phyloP scores from a whole-genome alignment of 2,888 invertebrate species.

The Cynaeus angustus region DNA sequence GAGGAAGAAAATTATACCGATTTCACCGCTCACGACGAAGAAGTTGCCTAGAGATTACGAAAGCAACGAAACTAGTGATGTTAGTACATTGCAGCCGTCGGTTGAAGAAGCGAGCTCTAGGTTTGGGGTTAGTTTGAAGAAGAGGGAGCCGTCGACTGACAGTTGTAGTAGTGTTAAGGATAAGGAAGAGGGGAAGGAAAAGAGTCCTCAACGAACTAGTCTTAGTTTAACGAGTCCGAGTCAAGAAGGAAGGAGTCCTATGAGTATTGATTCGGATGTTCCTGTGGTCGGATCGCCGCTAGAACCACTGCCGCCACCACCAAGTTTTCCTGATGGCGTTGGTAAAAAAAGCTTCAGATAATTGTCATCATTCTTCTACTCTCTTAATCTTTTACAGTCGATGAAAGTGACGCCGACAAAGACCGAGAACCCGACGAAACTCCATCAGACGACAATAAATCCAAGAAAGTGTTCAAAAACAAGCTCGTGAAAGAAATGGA shows the following conservation, averaged over 20 bases:
- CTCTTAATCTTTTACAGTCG: slow-evolving; percentile 35
- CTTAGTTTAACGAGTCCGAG: slow-evolving; percentile 68
- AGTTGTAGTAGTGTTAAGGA: slow-evolving; percentile 75
- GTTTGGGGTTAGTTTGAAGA: slow-evolving; percentile 81
- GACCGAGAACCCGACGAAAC: slow-evolving; percentile 45
- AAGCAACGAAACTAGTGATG: slow-evolving; percentile 70
- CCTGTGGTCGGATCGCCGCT: slow-evolving; percentile 73
- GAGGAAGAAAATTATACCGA: slow-evolving; percentile 66
- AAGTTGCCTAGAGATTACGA: slow-evolving; percentile 67
- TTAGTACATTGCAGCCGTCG: slow-evolving; percentile 78
- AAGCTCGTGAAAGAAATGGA: slow-evolving; percentile 86
- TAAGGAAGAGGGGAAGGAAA: slow-evolving; percentile 67
- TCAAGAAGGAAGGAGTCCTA: slow-evolving; percentile 68
- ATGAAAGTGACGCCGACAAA: slow-evolving; percentile 49
- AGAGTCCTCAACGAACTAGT: slow-evolving; percentile 68
- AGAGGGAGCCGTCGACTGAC: slow-evolving; percentile 78
- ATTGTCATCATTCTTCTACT: neutral
- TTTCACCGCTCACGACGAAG: slow-evolving; percentile 67
- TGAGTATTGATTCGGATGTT: slow-evolving; percentile 70
- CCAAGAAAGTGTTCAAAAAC: slow-evolving; percentile 71
- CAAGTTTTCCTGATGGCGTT: slow-evolving; percentile 63
- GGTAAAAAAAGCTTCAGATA: slow-evolving; percentile 54
- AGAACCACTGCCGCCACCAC: slow-evolving; percentile 70
- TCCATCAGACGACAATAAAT: slow-evolving; percentile 66
- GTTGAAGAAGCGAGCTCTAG: slow-evolving; percentile 83